Evolutionary conservation across 2,797 vertebrate species (phyloP).

Genomic region (Pelobates cultripes): DNA sequence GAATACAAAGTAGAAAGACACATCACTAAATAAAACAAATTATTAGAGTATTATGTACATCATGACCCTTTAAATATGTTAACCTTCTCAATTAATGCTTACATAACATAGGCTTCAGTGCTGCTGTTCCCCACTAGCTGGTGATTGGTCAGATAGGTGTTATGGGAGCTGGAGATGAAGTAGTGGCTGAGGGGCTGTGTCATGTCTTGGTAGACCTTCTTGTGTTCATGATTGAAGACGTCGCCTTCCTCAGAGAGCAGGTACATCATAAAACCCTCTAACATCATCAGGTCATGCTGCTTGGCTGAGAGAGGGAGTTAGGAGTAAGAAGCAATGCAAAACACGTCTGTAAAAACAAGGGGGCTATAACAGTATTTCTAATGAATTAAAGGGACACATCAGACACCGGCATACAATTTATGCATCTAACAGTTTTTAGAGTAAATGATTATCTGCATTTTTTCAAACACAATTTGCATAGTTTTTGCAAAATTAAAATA

Average conservation of each 20-base stretch:
- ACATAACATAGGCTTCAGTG: constrained; percentile 94
- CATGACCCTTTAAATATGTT: too few species aligned
- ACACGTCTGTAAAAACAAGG: too few species aligned
- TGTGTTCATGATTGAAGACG: constrained; percentile 82
- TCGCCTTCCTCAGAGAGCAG: constrained; percentile 87
- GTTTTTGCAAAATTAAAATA: too few species aligned
- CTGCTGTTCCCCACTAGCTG: constrained; percentile 92
- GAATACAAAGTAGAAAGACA: too few species aligned
- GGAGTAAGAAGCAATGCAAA: not conserved
- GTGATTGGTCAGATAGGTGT: constrained; percentile 92
- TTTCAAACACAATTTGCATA: too few species aligned
- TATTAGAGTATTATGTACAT: too few species aligned
- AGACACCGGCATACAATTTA: too few species aligned
- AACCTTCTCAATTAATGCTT: not conserved
- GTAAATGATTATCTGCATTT: too few species aligned
- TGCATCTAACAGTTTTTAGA: too few species aligned
- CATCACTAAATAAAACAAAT: too few species aligned
- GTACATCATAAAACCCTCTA: constrained; percentile 95
- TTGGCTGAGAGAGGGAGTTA: constrained; percentile 62
- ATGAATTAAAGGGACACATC: too few species aligned
- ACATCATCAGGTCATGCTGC: constrained; percentile 82
- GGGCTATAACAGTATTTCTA: too few species aligned
- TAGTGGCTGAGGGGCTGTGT: constrained; percentile 86
- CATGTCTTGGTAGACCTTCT: constrained; percentile 88
- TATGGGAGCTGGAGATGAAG: constrained; percentile 86